phyloP scores from a whole-genome alignment of 2,797 vertebrate genomes.

The Argentina silus region DNA sequence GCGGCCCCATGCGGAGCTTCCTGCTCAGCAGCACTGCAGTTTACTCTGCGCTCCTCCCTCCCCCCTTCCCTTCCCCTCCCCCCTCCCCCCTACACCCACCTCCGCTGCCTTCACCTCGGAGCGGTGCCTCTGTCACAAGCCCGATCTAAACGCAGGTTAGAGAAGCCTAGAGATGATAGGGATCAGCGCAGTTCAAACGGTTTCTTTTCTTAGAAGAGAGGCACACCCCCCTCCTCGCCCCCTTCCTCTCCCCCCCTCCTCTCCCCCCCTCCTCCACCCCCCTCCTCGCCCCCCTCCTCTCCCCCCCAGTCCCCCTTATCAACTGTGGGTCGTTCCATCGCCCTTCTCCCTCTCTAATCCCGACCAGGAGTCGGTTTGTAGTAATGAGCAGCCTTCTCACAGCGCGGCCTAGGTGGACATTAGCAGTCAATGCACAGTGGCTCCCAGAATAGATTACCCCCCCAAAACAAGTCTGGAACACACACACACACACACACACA shows the following conservation, averaged over 20 bases:
- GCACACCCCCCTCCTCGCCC: too few species aligned
- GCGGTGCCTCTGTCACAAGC: background rate
- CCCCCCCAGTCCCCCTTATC: slow-evolving; percentile 27
- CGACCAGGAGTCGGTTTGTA: slow-evolving; percentile 38
- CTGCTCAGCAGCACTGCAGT: background rate
- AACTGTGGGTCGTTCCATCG: slow-evolving; percentile 14
- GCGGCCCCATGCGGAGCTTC: slow-evolving; percentile 26
- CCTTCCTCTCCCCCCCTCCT: too few species aligned
- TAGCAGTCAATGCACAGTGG: slow-evolving; percentile 36
- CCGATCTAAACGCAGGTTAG: too few species aligned
- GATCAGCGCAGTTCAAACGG: too few species aligned
- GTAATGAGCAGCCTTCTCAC: slow-evolving; percentile 42
- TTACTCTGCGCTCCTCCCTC: background rate
- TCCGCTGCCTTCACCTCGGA: background rate
- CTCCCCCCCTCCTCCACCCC: slow-evolving; percentile 28
- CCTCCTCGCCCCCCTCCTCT: too few species aligned
- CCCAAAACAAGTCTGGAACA: background rate
- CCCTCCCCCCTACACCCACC: background rate
- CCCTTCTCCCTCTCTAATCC: slow-evolving; percentile 10
- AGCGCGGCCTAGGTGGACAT: slow-evolving; percentile 26
- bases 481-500: too few species aligned
- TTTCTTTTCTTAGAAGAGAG: too few species aligned
- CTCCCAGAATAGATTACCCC: slow-evolving; percentile 20
- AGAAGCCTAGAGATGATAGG: too few species aligned
- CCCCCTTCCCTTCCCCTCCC: background rate